Evolutionary conservation across 2,113 vertebrate species (phyloP).

Genomic region (Abramis brama): DNA sequence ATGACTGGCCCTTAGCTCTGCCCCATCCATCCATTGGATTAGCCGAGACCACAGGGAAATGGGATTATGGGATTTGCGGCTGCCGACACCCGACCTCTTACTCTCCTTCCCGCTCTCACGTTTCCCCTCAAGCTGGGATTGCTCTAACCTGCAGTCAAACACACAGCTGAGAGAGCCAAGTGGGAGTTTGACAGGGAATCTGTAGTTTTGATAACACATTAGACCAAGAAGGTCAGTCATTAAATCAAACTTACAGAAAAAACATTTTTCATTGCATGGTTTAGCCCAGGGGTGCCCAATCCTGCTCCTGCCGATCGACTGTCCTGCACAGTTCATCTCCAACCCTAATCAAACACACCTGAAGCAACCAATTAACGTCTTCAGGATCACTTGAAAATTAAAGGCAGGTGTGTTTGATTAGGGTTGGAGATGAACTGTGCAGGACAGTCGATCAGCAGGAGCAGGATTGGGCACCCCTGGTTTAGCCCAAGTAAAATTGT

Average conservation of each 20-base stretch:
- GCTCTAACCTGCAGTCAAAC: conserved; percentile 46
- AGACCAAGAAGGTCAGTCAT: neutral
- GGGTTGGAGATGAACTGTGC: no score
- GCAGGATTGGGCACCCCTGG: no score
- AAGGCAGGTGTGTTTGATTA: no score
- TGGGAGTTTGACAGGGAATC: neutral
- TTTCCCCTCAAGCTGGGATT: conserved; percentile 37
- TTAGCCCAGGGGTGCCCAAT: no score
- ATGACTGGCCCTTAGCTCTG: conserved; percentile 17
- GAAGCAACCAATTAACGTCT: no score
- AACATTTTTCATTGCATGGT: no score
- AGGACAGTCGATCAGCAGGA: no score
- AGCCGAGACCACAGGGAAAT: conserved; percentile 57
- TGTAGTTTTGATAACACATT: neutral
- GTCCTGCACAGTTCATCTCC: no score
- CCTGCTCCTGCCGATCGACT: no score
- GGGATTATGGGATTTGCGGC: conserved; percentile 61
- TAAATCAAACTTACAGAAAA: neutral
- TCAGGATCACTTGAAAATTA: no score
- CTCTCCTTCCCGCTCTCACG: conserved; percentile 28
- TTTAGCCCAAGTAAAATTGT: neutral
- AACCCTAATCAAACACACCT: no score
- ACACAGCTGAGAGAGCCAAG: conserved; percentile 29
- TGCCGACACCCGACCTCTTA: conserved; percentile 56
- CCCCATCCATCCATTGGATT: conserved; percentile 55